Conservation (phyloP, 1,140 invertebrate species). For the Mamestra configurata region DNA sequence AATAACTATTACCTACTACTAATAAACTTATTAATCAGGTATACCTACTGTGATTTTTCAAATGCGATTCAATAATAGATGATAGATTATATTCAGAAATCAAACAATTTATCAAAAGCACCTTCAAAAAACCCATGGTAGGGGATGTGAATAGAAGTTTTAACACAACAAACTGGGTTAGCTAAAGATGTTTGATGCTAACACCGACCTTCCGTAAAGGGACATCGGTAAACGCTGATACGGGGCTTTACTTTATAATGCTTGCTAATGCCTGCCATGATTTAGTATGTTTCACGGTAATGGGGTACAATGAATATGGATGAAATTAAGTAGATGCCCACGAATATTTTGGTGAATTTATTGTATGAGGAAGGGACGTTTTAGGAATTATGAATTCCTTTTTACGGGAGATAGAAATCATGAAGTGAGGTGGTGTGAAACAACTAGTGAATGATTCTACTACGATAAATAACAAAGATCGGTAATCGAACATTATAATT, state of each 20-base stretch:
- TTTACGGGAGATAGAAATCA: not conserved
- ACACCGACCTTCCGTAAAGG: conserved; percentile 55
- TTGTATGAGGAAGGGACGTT: not conserved
- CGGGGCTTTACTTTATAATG: conserved; percentile 37
- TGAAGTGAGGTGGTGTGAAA: too few relatives aligned
- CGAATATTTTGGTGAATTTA: conserved; percentile 9
- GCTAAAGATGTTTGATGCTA: conserved; percentile 59
- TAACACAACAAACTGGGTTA: conserved; percentile 71
- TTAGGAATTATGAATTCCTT: not conserved
- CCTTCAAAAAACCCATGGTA: conserved; percentile 48
- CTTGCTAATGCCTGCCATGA: conserved; percentile 40
- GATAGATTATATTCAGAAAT: not conserved
- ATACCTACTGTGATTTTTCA: too few relatives aligned
- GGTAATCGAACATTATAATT: too few relatives aligned
- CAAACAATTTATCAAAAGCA: not conserved
- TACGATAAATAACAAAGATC: too few relatives aligned
- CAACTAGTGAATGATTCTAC: too few relatives aligned
- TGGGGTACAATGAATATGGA: conserved; percentile 20
- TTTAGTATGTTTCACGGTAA: conserved; percentile 29
- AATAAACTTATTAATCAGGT: too few relatives aligned
- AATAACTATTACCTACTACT: too few relatives aligned
- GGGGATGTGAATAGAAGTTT: conserved; percentile 59
- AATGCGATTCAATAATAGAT: too few relatives aligned
- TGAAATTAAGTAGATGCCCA: conserved; percentile 14
- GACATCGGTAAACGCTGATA: conserved; percentile 59